phyloP scores from a whole-genome alignment of 2,797 vertebrate genomes.

The Pagetopsis macropterus region DNA sequence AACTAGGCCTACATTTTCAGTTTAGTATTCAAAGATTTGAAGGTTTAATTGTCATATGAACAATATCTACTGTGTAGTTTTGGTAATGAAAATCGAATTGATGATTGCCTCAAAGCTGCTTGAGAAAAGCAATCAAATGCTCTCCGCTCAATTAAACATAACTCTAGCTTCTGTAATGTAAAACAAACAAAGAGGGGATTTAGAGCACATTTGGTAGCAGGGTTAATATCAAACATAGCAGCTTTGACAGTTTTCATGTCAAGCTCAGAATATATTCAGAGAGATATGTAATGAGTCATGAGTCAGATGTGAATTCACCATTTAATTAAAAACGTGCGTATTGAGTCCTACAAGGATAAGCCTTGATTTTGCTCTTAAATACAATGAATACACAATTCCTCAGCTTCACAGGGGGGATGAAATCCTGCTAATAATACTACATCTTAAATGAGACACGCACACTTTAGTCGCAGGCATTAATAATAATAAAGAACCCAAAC shows the following conservation, averaged over 20 bases:
- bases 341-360: not conserved
- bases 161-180: not conserved
- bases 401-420: not conserved
- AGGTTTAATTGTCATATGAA: too few relatives aligned
- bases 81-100: too few relatives aligned
- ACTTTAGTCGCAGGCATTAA: constrained; percentile 2
- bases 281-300: constrained; percentile 10
- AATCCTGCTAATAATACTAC: not conserved
- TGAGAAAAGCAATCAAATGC: too few relatives aligned
- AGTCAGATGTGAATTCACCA: constrained; percentile 15
- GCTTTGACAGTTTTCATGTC: not conserved
- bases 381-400: not conserved
- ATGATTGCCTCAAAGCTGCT: too few relatives aligned
- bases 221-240: not conserved
- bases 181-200: constrained; percentile 6
- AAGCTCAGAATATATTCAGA: constrained; percentile 1
- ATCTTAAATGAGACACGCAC: not conserved
- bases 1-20: too few relatives aligned
- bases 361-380: not conserved
- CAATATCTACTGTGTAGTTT: too few relatives aligned
- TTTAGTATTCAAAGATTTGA: too few relatives aligned
- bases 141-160: not conserved
- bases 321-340: constrained; percentile 19
- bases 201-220: not conserved
- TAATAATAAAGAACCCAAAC: constrained; percentile 10